Conservation (phyloP, 2,888 invertebrate species). For the Sarcophaga carnaria region DNA sequence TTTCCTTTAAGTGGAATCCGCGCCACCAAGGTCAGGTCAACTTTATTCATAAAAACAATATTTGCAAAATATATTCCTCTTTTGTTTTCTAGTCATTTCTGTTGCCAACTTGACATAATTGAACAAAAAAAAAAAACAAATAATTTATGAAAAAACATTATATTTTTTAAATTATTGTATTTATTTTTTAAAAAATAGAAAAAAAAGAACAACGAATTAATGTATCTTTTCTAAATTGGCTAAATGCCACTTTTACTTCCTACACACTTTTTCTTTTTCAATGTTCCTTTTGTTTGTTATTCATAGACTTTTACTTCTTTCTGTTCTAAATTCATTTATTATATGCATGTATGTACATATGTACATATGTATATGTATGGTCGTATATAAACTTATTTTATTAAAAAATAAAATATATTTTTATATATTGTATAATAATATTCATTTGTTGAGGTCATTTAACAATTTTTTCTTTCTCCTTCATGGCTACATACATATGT, state of each 20-base stretch:
- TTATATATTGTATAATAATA: slow-evolving; percentile 31
- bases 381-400: neutral
- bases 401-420: neutral
- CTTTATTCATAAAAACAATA: no score
- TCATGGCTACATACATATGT: slow-evolving; percentile 3
- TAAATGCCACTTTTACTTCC: slow-evolving; percentile 69
- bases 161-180: slow-evolving; percentile 52
- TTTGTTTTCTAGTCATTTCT: slow-evolving; percentile 16
- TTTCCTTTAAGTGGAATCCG: no score
- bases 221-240: slow-evolving; percentile 45
- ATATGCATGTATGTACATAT: slow-evolving; percentile 23
- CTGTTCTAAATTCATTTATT: slow-evolving; percentile 63
- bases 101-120: slow-evolving; percentile 77
- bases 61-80: neutral
- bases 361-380: neutral
- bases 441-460: slow-evolving; percentile 41
- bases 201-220: neutral
- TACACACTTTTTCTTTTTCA: slow-evolving; percentile 57
- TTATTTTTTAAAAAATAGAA: neutral
- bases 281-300: slow-evolving; percentile 54
- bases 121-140: slow-evolving; percentile 14
- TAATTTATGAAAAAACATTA: slow-evolving; percentile 29
- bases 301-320: slow-evolving; percentile 58
- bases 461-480: slow-evolving; percentile 32
- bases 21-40: no score